These are phyloP conservation scores for Lycaon pictus DNA, from an alignment of 2,113 vertebrate species.

Conservation along the genomic window DNA sequence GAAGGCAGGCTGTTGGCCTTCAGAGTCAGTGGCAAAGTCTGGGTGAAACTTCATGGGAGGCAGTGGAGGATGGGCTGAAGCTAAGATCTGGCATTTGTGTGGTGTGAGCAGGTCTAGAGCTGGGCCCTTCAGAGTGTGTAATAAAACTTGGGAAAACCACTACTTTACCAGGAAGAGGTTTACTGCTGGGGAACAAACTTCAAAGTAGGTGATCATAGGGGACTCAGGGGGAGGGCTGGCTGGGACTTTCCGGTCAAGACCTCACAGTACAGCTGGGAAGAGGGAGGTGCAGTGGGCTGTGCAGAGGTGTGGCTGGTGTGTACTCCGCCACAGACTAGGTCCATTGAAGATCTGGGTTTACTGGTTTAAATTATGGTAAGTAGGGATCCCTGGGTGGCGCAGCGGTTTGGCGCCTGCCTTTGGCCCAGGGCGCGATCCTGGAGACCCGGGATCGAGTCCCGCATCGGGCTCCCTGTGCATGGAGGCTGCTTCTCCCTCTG, in stretches of 20 bases:
- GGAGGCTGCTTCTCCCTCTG: too few relatives aligned
- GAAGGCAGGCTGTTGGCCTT: slow-evolving; percentile 50
- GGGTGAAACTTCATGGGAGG: slow-evolving; percentile 45
- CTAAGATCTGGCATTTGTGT: slow-evolving; percentile 52
- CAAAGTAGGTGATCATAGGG: slow-evolving; percentile 82
- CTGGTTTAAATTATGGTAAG: slow-evolving; percentile 56
- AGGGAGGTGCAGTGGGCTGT: slow-evolving; percentile 49
- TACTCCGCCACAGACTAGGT: slow-evolving; percentile 50
- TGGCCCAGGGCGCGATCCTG: too few relatives aligned
- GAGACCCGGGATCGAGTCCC: too few relatives aligned
- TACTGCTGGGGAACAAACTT: slow-evolving; percentile 80
- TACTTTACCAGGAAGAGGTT: slow-evolving; percentile 82
- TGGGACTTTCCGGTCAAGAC: slow-evolving; percentile 81
- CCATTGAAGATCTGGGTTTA: neutral
- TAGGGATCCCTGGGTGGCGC: too few relatives aligned
- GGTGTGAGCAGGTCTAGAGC: slow-evolving; percentile 39
- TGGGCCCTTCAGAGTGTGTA: slow-evolving; percentile 51
- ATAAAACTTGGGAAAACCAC: slow-evolving; percentile 79
- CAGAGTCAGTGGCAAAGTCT: slow-evolving; percentile 61
- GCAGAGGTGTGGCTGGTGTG: slow-evolving; percentile 51
- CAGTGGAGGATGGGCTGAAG: neutral
- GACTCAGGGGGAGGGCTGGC: slow-evolving; percentile 81
- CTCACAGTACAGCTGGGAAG: slow-evolving; percentile 64
- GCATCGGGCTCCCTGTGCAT: too few relatives aligned
- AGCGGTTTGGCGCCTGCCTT: too few relatives aligned